Evolutionary conservation across 2,888 invertebrate genomes (phyloP), one percentile per base, ranked within the genome.

Genomic region (Busseola fusca): DNA sequence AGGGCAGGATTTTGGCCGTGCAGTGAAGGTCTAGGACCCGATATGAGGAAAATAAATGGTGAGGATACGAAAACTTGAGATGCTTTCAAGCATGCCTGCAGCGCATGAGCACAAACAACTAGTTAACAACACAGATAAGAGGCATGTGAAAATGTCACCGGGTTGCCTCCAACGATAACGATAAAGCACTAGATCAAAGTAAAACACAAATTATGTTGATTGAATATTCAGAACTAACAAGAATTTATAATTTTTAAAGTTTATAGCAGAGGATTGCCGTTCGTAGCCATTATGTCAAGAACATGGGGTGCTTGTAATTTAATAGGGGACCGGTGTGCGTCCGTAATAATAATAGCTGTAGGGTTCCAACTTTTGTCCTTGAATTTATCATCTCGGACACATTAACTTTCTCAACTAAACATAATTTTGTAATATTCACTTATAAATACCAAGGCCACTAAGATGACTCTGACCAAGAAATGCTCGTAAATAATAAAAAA

Each of bases 41-140:
- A 88, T 90, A 95, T 95, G 95, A 93, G 95, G 90, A 95, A 95
- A 94, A 95, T 95, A 93, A 95, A 95, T 88, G 95, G 95, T 95
- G 89, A 93, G 93, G 76, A 87, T 79, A 75, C 73, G 78, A 80
- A 72, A 72, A 68, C 68, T 69, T 50, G 79, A 83, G 78, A 82
- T 72, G 78, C 78, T 78, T 82, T 78, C 70, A 81, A 78, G 74
- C 84, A 78, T 78, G 74, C 81, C 60, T 85, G 76, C 74, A 79
- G 74, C 75, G 72, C 78, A 78, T 71, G 76, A 78, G 70, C 65
- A n/a, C 52, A 69, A 72, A 76, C 68, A 76, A 72, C 66, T 75
- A 81, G 71, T 72, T 85, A 78, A 81, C 80, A 83, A 87, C 82
- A 82, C 83, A 87, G 90, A 89, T 91, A 92, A 89, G 86, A 83